Percentiles rank a stretch among this genome's conserved stretches.
Evolutionary conservation across 23 tunicate genomes (phyloP).

Genomic region (Styela plicata): DNA sequence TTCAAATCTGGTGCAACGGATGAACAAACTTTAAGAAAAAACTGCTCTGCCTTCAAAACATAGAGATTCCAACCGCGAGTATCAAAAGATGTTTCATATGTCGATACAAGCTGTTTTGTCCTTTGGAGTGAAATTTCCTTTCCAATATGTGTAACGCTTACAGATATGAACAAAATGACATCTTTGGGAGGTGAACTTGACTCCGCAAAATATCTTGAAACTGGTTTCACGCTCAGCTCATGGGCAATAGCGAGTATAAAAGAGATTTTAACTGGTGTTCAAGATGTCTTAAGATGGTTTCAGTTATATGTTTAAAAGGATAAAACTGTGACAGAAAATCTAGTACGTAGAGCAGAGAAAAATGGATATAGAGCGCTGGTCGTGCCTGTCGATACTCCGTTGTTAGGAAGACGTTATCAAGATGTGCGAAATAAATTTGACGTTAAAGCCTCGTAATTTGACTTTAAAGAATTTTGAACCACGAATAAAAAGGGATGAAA

Average conservation of each 20-base stretch:
- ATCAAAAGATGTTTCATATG: slow-evolving; percentile 49
- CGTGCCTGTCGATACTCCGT: slow-evolving; percentile 77
- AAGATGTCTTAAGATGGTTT: slow-evolving; percentile 48
- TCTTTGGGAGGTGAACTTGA: slow-evolving; percentile 56
- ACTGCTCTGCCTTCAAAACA: slow-evolving; percentile 14
- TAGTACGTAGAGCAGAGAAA: slow-evolving; percentile 57
- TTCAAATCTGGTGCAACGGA: slow-evolving; percentile 58
- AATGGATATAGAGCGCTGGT: slow-evolving; percentile 53
- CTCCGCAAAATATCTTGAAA: slow-evolving; percentile 49
- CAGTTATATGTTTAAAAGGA: slow-evolving; percentile 72
- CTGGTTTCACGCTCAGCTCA: slow-evolving; percentile 67
- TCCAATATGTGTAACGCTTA: slow-evolving; percentile 68
- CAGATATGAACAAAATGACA: slow-evolving; percentile 83
- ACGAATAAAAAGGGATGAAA: neutral
- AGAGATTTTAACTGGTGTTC: slow-evolving; percentile 40
- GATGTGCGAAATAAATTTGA: slow-evolving; percentile 60
- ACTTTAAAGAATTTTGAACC: neutral
- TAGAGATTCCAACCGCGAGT: slow-evolving; percentile 61
- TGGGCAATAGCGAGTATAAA: slow-evolving; percentile 76
- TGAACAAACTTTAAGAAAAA: slow-evolving; percentile 70
- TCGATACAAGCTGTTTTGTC: slow-evolving; percentile 44
- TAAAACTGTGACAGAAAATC: slow-evolving; percentile 38
- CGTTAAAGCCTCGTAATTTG: slow-evolving; percentile 56
- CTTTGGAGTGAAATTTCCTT: slow-evolving; percentile 47
- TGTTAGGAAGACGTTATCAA: slow-evolving; percentile 55